Conservation (phyloP, 2,113 vertebrate genomes). For the Pseudorectes ferrugineus region DNA sequence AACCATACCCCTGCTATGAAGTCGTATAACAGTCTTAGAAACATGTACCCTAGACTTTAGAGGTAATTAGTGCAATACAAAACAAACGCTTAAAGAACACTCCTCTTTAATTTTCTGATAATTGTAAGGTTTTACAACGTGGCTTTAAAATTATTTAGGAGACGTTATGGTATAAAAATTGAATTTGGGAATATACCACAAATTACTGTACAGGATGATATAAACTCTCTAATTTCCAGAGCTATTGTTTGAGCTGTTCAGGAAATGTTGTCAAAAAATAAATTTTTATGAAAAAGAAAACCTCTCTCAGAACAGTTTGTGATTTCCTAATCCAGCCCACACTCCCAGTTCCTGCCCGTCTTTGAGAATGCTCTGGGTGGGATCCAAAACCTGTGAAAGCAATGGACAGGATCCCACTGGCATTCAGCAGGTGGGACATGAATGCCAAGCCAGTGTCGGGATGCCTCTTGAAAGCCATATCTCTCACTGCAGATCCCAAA, state of each 20-base stretch:
- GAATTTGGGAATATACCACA: neutral
- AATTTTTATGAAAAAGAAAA: neutral
- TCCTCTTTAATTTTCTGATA: neutral
- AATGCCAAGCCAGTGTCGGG: conserved; percentile 3
- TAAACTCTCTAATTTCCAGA: neutral
- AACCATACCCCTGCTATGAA: neutral
- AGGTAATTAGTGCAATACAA: neutral
- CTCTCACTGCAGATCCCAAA: conserved; percentile 35
- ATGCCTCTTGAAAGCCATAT: conserved; percentile 47
- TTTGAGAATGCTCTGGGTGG: conserved; percentile 38
- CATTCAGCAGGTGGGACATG: conserved; percentile 33
- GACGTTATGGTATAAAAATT: neutral
- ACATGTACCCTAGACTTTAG: neutral
- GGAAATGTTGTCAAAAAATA: neutral
- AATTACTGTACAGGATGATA: neutral
- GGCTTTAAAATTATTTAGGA: neutral
- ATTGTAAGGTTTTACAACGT: neutral
- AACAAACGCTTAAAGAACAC: neutral
- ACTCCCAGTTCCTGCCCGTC: neutral
- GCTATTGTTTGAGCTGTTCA: neutral
- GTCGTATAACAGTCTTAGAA: neutral
- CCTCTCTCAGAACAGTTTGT: neutral
- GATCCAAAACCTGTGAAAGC: conserved; percentile 55
- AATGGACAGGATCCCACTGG: conserved; percentile 48
- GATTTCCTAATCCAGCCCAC: neutral